Evolutionary conservation across 1,140 invertebrate species (phyloP), one percentile per base, ranked within the genome.

Genomic region (Sminthurides bifidus): DNA sequence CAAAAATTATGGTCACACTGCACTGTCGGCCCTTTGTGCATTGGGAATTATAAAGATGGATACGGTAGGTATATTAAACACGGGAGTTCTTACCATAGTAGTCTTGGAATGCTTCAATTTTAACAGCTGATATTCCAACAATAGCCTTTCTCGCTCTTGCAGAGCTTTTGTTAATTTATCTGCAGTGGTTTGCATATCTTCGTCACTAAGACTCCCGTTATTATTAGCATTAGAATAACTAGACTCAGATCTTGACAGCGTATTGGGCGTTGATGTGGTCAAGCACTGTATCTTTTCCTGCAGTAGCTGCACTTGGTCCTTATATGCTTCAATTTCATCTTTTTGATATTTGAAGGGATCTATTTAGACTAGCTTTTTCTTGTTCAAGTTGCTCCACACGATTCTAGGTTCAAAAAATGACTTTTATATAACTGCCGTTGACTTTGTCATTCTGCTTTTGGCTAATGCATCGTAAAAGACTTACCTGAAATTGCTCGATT

Each of bases 41-140:
- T 19, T 43, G 15, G 21, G 14, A 43, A 21, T 10, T 30, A 21
- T 26, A 48, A 2, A 48, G 35, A 19, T 8, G 3, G 23, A 46
- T 2, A 14, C 26, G 4, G 14, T 27, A 17, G 31, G 17, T 50
- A 35, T 14, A n/a, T 50, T 2, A 8, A 23, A n/a, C n/a, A n/a
- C n/a, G n/a, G n/a, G n/a, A n/a, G 17, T 14, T 10, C 31, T 30
- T 53, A 59, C 58, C 53, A 51, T 56, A 33, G 54, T 53, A 35
- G 54, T 56, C 41, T 57, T 60, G 19, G 54, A 56, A 33, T 60
- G 57, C 54, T 60, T 60, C 54, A 60, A 53, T 56, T 60, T 60
- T 5, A 56, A 43, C 14, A 60, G 51, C 38, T 60, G 54, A 51
- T 56, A 60, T 29, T 60, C 59, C 10, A 60, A 17, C 52, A 54